These are phyloP conservation scores for Bactericera cockerelli DNA, from an alignment of 1,140 invertebrate genomes.

Conservation along the genomic window DNA sequence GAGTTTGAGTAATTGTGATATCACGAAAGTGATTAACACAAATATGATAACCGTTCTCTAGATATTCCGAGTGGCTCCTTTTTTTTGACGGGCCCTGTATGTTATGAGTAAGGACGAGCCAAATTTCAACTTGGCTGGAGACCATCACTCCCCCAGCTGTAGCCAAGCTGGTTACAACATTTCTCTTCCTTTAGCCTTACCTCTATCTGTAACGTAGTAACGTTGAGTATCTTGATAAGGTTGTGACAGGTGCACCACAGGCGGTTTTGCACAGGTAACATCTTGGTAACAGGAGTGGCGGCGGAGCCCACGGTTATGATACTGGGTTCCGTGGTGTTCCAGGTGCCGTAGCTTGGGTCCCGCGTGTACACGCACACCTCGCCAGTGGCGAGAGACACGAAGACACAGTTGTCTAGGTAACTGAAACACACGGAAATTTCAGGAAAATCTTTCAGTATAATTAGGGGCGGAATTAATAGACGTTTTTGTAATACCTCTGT, in stretches of 20 bases:
- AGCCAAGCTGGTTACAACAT: too few relatives aligned
- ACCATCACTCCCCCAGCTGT: too few relatives aligned
- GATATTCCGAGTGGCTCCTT: too few relatives aligned
- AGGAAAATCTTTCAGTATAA: too few relatives aligned
- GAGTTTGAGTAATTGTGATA: too few relatives aligned
- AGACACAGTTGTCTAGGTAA: slow-evolving; percentile 82
- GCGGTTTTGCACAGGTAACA: slow-evolving; percentile 65
- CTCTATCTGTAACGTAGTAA: slow-evolving; percentile 43
- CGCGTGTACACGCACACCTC: slow-evolving; percentile 75
- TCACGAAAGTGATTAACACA: too few relatives aligned
- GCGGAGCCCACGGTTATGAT: slow-evolving; percentile 52
- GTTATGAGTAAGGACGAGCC: too few relatives aligned
- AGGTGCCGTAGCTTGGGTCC: slow-evolving; percentile 66
- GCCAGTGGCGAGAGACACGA: slow-evolving; percentile 82
- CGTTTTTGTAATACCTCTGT: too few relatives aligned
- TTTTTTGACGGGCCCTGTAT: too few relatives aligned
- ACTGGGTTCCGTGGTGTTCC: slow-evolving; percentile 58
- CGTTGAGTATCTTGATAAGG: slow-evolving; percentile 67
- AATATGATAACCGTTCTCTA: too few relatives aligned
- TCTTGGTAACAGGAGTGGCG: slow-evolving; percentile 60
- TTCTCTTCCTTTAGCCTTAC: slow-evolving; percentile 34
- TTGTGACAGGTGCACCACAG: slow-evolving; percentile 84
- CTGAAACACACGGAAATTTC: slow-evolving; percentile 48
- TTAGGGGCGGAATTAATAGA: too few relatives aligned
- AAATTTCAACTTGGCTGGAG: too few relatives aligned